A percentile compares a stretch with the other conserved stretches of the same genome.
Conservation (phyloP, 2,797 vertebrate genomes). For the Notolepis coatsorum region DNA sequence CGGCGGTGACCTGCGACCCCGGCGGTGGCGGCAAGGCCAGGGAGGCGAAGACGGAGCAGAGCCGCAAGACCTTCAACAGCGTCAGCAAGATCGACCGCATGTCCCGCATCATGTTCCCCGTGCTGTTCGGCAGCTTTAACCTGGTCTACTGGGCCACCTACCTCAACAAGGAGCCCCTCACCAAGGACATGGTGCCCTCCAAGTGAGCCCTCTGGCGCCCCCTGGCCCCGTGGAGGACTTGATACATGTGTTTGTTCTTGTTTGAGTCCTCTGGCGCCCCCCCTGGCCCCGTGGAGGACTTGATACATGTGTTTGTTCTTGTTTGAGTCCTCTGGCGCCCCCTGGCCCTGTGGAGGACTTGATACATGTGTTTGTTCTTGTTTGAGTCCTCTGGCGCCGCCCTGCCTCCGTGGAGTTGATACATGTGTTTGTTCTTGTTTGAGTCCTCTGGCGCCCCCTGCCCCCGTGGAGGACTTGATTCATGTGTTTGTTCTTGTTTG, state of each 20-base stretch:
- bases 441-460: no score
- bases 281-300: background rate
- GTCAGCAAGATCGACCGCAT: constrained; percentile 97
- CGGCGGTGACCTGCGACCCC: constrained; percentile 70
- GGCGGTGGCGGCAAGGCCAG: constrained; percentile 83
- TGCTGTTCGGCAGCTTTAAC: constrained; percentile 94
- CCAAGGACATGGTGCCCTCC: constrained; percentile 87
- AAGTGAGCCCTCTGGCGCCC: constrained; percentile 60
- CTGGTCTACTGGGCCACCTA: constrained; percentile 97
- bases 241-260: background rate
- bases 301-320: background rate
- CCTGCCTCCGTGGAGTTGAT: background rate
- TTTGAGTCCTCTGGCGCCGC: background rate
- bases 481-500: no score
- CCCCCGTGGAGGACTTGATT: no score
- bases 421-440: background rate
- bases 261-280: no score
- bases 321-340: background rate
- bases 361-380: background rate
- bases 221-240: constrained; percentile 1
- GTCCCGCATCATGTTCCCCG: constrained; percentile 95
- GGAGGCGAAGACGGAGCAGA: constrained; percentile 85
- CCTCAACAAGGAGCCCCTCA: constrained; percentile 91
- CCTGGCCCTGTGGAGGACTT: background rate
- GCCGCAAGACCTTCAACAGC: constrained; percentile 95